Evolutionary conservation across 2,113 vertebrate genomes (phyloP), one percentile per base, ranked within the genome.

Genomic region (Melierax canorus): DNA sequence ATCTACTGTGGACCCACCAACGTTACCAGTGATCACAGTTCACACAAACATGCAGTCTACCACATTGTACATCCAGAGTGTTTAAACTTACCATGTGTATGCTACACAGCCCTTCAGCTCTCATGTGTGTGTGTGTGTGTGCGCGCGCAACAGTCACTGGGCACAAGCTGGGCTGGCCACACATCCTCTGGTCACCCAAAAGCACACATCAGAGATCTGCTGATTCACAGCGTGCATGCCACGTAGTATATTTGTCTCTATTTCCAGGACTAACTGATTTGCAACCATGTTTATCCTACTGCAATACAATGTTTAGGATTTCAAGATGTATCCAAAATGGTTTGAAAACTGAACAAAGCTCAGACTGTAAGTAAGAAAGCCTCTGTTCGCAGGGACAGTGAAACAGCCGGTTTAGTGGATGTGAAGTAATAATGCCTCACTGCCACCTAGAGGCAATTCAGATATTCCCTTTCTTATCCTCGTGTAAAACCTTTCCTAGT

Each of bases 401-500:
- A 48, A 84, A 56, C 7, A 41, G 34, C 5, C 4, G 13, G 5
- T 15, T 39, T 38, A 26, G 34, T 4, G 10, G 50, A 67, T 8
- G 20, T 22, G 17, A 81, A 91, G 83, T 96, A 84, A 59, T 90
- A 91, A 91, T 72, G 75, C 50, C 64, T 92, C 80, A 11, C 48
- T 79, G 94, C 94, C 97, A 95, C 72, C 97, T 98, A 96, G 74
- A 88, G 97, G 82, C 51, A 88, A 72, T 6, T n/a, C 27, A 78
- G 39, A 17, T 55, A 51, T 6, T 92, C 5, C 17, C 34, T 45
- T 55, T 48, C 71, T n/a, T 27, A 38, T n/a, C 3, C 2, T 38
- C 5, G 0, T 8, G 5, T 7, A 64, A 83, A 90, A 59, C 7
- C 7, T 45, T 63, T 50, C 30, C 24, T 41, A 12, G 7, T 56